Evolutionary conservation across 64 coral and sea anemone species (phyloP).

Genomic region (Orbicella faveolata): DNA sequence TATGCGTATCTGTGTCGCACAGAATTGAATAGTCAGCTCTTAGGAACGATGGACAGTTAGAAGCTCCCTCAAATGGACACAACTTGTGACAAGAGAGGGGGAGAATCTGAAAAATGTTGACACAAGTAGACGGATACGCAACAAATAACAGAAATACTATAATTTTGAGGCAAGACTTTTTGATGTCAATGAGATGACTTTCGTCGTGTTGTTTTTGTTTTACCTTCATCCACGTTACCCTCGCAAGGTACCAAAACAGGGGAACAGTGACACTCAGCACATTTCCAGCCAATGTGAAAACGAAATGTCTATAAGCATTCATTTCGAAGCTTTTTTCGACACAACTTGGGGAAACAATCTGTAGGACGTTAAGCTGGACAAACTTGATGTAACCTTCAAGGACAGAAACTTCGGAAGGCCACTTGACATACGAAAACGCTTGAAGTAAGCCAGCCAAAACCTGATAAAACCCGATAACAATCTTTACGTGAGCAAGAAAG

Average conservation of each 20-base stretch:
- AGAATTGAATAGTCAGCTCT: constrained; percentile 17
- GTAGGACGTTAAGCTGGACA: constrained; percentile 25
- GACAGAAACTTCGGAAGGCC: not conserved
- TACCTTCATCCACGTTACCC: not conserved
- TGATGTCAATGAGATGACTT: not conserved
- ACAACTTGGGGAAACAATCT: constrained; percentile 21
- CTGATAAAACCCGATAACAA: constrained; percentile 54
- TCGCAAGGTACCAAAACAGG: not conserved
- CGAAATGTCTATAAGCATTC: constrained; percentile 18
- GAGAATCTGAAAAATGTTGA: constrained; percentile 21
- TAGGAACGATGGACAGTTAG: not conserved
- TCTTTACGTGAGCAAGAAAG: constrained; percentile 25
- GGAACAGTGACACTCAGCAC: not conserved
- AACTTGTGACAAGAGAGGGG: constrained; percentile 40
- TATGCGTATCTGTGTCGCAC: not conserved
- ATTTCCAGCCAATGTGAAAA: constrained; percentile 1
- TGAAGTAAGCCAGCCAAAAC: constrained; percentile 1
- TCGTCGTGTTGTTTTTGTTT: not conserved
- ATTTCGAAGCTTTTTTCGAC: not conserved
- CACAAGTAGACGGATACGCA: constrained; percentile 22
- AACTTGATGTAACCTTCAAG: constrained; percentile 17
- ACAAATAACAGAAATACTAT: constrained; percentile 25
- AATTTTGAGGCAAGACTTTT: not conserved
- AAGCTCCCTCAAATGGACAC: not conserved
- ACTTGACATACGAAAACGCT: not conserved